A percentile compares a stretch with the other conserved stretches of the same genome.
These are phyloP conservation scores for Machaerirhynchus nigripectus DNA, from an alignment of 2,113 vertebrate genomes.

Conservation along the genomic window DNA sequence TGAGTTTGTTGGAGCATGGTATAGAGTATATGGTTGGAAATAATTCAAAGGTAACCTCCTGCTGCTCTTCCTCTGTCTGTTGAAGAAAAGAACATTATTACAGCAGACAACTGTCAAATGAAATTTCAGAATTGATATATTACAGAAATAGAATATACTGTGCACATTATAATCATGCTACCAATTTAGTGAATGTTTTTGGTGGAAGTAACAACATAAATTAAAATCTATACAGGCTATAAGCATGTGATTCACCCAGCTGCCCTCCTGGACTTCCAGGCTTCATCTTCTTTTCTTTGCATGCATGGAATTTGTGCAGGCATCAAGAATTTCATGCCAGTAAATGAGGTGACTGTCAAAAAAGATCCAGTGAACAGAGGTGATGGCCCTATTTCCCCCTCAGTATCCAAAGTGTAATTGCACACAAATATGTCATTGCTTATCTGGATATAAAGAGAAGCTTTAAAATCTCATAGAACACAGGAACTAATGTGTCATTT, in stretches of 20 bases:
- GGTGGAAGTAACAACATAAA: neutral
- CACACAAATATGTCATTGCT: neutral
- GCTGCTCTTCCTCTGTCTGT: neutral
- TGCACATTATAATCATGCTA: neutral
- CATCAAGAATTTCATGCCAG: neutral
- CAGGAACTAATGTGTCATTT: neutral
- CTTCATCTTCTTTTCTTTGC: neutral
- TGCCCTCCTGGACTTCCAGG: neutral
- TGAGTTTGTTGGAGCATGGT: neutral
- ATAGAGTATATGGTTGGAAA: neutral
- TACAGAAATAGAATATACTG: neutral
- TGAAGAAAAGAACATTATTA: neutral
- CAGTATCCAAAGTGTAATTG: neutral
- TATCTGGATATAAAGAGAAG: neutral
- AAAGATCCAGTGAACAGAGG: neutral
- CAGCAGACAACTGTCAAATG: neutral
- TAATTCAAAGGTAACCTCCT: neutral
- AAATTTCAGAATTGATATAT: neutral
- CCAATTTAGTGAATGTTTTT: neutral
- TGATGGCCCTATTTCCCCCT: neutral
- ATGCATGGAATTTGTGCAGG: neutral
- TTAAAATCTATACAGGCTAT: neutral
- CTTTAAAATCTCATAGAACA: neutral
- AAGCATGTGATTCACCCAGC: neutral
- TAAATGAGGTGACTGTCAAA: neutral